Evolutionary conservation across 2,113 vertebrate species (phyloP), one percentile per base, ranked within the genome.

Genomic region (Bettongia penicillata): DNA sequence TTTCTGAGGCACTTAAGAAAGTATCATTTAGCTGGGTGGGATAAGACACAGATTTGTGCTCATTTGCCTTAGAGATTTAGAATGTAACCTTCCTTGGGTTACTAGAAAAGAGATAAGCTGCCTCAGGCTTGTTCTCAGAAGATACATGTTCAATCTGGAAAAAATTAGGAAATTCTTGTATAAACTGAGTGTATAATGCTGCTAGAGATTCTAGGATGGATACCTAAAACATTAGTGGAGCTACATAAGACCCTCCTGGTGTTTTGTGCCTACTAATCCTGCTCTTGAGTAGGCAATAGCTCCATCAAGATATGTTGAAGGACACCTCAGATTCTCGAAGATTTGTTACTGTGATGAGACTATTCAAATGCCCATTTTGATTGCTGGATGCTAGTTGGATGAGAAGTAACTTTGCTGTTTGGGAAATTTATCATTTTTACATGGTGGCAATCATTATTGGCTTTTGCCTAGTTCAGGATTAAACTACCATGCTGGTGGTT

Each of bases 51-150:
- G 26, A 51, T 90, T 10, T 55, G 5, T 92, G 43, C 26, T 91
- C 37, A 50, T 50, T 94, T 61, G 57, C 94, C 90, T 90, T 89
- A 95, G 89, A 55, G 94, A 93, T 47, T 96, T 93, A 89, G 68
- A 93, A 48, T 95, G 52, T 77, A 43, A 4, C 92, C 43, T 92
- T 94, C 16, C 23, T 3, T 92, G 89, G 49, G 26, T 53, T 97
- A 50, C 19, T 91, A 89, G 91, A 49, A 91, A 28, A 48, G 96
- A 91, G 90, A 94, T 23, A 49, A 94, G 43, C 22, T 26, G 37
- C 43, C 43, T 92, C 47, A 37, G 16, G 6, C 52, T 53, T 92
- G 5, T 43, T 94, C 93, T 77, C 48, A 49, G 43, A 93, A 91
- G 7, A 14, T 94, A 24, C 43, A 94, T 52, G 12, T 90, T 94